Evolutionary conservation across 2,113 vertebrate genomes (phyloP).

Genomic region (Tricholaema leucomelas): DNA sequence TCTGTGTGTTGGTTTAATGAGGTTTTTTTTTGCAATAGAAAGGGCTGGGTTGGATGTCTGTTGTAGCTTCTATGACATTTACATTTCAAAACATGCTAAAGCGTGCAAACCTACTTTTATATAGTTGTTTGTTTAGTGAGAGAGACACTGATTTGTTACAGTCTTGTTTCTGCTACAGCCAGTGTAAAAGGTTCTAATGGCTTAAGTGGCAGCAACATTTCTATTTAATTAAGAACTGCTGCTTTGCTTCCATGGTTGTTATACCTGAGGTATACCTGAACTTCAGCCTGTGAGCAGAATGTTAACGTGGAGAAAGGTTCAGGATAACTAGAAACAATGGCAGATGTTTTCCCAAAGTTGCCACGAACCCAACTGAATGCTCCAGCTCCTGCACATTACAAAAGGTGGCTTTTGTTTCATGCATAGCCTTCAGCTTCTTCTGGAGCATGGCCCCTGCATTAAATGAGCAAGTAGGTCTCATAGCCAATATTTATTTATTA

Average conservation of each 20-base stretch:
- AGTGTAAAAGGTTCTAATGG: not conserved
- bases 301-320: not conserved
- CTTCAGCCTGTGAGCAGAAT: not conserved
- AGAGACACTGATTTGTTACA: not conserved
- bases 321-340: not conserved
- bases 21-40: not conserved
- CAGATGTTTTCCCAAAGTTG: not conserved
- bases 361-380: not conserved
- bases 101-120: not conserved
- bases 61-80: not conserved
- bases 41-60: not conserved
- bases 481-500: not conserved
- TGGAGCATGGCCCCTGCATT: not conserved
- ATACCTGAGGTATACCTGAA: not conserved
- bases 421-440: not conserved
- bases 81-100: not conserved
- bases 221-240: not conserved
- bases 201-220: not conserved
- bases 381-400: not conserved
- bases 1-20: not conserved
- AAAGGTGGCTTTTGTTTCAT: slow-evolving; percentile 2
- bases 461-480: not conserved
- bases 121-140: not conserved
- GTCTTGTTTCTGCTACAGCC: not conserved
- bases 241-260: not conserved